Percentiles rank a stretch among this genome's conserved stretches.
phyloP scores from a whole-genome alignment of 1,140 invertebrate genomes.

The Carcinoscorpius rotundicauda region DNA sequence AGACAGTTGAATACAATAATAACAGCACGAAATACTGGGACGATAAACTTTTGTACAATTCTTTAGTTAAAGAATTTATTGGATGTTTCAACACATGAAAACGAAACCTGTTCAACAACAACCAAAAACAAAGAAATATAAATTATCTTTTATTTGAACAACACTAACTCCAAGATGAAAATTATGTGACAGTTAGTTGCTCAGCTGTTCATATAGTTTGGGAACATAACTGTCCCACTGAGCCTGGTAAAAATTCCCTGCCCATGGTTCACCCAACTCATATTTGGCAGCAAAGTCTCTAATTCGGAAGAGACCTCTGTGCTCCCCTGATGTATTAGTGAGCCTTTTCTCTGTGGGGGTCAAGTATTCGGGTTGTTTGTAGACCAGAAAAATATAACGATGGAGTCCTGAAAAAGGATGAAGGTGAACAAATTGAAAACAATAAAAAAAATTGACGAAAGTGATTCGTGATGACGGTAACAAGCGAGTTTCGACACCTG shows the following conservation, averaged over 20 bases:
- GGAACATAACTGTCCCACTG: constrained; percentile 85
- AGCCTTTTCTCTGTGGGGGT: constrained; percentile 52
- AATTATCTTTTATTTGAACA: no score
- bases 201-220: constrained; percentile 38
- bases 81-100: no score
- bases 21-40: no score
- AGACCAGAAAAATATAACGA: constrained; percentile 78
- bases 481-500: no score
- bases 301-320: constrained; percentile 65
- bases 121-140: no score
- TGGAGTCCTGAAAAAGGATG: constrained; percentile 48
- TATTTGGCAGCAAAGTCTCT: constrained; percentile 69
- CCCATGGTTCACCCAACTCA: constrained; percentile 61
- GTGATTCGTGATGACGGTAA: no score
- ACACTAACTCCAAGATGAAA: no score
- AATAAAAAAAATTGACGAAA: no score
- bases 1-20: no score
- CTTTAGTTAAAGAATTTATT: no score
- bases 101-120: no score
- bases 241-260: constrained; percentile 80
- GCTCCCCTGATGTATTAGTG: constrained; percentile 49
- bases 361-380: constrained; percentile 61
- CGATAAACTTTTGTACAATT: no score
- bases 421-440: constrained; percentile 6
- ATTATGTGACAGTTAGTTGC: background rate